phyloP scores from a whole-genome alignment of 2,113 vertebrate species.

The Cavia aperea region DNA sequence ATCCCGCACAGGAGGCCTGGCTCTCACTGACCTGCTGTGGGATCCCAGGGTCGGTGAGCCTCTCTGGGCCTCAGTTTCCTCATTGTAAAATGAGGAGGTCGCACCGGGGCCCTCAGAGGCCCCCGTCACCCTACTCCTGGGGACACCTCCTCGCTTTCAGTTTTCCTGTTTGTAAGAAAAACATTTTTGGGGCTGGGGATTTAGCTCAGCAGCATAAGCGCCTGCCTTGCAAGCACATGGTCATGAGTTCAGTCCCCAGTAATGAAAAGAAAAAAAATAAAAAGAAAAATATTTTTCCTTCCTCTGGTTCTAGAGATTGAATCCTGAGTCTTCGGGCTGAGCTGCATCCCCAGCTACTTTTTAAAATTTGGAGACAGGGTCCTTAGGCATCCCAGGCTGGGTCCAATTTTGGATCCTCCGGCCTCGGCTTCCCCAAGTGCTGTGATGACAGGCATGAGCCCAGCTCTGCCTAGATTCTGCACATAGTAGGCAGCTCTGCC shows the following conservation, averaged over 20 bases:
- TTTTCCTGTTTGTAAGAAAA: background rate
- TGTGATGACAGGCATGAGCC: background rate
- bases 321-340: background rate
- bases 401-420: background rate
- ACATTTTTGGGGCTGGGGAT: too few species aligned
- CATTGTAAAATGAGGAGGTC: background rate
- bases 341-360: background rate
- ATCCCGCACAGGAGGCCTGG: background rate
- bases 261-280: too few species aligned
- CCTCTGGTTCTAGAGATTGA: background rate
- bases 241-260: too few species aligned
- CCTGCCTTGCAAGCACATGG: too few species aligned
- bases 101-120: rapidly evolving
- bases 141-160: background rate
- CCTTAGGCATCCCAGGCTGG: background rate
- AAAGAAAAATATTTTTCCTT: too few species aligned
- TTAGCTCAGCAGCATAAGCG: too few species aligned
- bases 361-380: background rate
- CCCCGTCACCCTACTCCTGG: background rate
- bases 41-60: background rate
- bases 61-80: background rate
- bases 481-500: background rate
- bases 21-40: background rate
- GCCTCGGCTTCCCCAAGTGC: background rate
- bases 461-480: background rate